phyloP scores from a whole-genome alignment of 2,888 invertebrate species.

The Hecatera dysodea region DNA sequence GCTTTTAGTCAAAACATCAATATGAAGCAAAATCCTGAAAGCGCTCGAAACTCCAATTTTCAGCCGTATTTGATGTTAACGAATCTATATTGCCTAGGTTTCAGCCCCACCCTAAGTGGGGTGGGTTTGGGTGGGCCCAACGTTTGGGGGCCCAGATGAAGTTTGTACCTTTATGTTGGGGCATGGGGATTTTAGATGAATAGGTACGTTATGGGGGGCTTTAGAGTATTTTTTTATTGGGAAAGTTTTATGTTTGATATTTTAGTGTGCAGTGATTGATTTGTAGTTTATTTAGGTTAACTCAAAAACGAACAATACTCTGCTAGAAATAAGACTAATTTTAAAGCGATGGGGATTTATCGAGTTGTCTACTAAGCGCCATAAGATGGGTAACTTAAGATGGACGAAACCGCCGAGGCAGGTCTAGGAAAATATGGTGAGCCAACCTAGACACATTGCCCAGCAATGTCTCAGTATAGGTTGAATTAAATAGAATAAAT shows the following conservation, averaged over 20 bases:
- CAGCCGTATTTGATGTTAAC: slow-evolving; percentile 52
- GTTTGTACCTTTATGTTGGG: slow-evolving; percentile 22
- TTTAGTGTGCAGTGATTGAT: not conserved
- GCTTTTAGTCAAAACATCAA: slow-evolving; percentile 39
- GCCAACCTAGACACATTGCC: too few species aligned
- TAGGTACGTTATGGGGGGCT: not conserved
- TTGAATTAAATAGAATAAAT: too few species aligned
- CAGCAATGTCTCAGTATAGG: too few species aligned
- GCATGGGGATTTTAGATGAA: slow-evolving; percentile 13
- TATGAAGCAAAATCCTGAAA: slow-evolving; percentile 32
- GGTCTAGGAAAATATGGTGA: too few species aligned
- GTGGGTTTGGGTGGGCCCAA: slow-evolving; percentile 5
- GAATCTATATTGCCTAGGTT: slow-evolving; percentile 56
- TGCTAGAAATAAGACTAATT: not conserved
- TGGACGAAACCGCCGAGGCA: too few species aligned
- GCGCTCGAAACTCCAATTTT: slow-evolving; percentile 48
- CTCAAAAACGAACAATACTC: not conserved
- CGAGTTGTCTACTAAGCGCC: too few species aligned
- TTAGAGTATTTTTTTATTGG: not conserved
- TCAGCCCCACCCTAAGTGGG: slow-evolving; percentile 23
- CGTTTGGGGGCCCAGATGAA: slow-evolving; percentile 35
- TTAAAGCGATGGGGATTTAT: not conserved
- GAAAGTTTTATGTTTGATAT: not conserved
- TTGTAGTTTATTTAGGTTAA: not conserved
- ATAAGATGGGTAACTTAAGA: too few species aligned